phyloP scores from a whole-genome alignment of 2,797 vertebrate species.

The Anabas testudineus region DNA sequence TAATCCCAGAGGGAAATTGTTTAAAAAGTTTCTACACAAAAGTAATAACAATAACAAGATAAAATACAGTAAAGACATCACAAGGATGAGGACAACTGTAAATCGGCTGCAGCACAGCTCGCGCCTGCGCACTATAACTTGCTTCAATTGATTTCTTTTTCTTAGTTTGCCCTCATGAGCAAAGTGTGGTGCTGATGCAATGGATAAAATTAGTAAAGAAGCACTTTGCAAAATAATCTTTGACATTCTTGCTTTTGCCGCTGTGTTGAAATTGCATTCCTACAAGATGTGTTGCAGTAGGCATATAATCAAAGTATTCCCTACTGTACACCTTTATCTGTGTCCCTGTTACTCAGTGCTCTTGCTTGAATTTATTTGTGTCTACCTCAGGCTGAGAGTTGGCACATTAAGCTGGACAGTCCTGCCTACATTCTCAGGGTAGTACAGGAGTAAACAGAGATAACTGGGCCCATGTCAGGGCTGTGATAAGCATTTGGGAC shows the following conservation, averaged over 20 bases:
- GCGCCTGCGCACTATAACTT: no score
- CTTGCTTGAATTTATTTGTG: slow-evolving; percentile 27
- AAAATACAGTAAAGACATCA: no score
- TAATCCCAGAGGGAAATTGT: no score
- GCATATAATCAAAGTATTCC: slow-evolving; percentile 7
- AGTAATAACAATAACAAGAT: no score
- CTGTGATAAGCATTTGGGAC: slow-evolving; percentile 56
- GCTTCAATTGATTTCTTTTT: no score
- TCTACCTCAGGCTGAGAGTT: slow-evolving; percentile 28
- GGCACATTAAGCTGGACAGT: slow-evolving; percentile 27
- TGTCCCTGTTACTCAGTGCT: slow-evolving; percentile 8
- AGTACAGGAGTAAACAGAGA: slow-evolving; percentile 59
- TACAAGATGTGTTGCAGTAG: slow-evolving; percentile 19
- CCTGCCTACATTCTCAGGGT: slow-evolving; percentile 58
- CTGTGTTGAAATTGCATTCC: slow-evolving; percentile 13
- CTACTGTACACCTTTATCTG: slow-evolving; percentile 17
- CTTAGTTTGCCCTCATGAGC: no score
- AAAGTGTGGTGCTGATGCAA: no score
- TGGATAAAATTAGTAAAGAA: background rate
- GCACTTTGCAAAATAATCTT: slow-evolving; percentile 7
- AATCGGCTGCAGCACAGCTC: no score
- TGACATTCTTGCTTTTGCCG: slow-evolving; percentile 11
- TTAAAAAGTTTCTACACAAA: no score
- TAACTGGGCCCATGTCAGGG: slow-evolving; percentile 52
- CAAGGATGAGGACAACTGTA: no score